Evolutionary conservation across 1,140 invertebrate genomes (phyloP).

Genomic region (Zaprionus ornatus): DNA sequence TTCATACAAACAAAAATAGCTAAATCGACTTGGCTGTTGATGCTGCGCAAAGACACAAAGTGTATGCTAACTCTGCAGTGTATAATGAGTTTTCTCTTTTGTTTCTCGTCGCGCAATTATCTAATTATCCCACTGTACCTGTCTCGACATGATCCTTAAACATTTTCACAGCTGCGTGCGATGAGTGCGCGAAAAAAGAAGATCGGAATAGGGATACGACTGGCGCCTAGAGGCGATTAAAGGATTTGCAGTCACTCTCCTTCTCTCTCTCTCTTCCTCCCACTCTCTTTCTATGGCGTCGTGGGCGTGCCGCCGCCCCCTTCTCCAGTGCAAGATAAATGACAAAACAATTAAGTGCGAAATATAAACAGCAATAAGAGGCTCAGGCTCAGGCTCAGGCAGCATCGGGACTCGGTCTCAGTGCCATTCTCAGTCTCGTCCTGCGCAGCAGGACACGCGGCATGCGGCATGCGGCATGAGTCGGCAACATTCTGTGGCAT

Average conservation of each 20-base stretch:
- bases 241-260: constrained; percentile 54
- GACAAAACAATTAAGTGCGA: constrained; percentile 83
- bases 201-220: background rate
- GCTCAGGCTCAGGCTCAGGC: background rate
- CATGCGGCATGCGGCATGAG: constrained; percentile 33
- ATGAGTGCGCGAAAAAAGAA: constrained; percentile 38
- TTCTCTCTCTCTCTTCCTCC: background rate
- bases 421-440: background rate
- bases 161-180: constrained; percentile 50
- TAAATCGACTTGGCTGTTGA: no score
- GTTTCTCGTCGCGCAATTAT: background rate
- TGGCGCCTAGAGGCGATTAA: constrained; percentile 70
- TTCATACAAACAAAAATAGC: no score
- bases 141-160: constrained; percentile 13
- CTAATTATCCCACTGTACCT: background rate
- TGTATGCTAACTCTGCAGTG: background rate
- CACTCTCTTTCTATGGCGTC: constrained; percentile 1
- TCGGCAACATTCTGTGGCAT: constrained; percentile 31
- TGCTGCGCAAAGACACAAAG: no score
- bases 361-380: constrained; percentile 75
- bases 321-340: constrained; percentile 67
- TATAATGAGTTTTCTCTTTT: background rate
- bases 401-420: background rate
- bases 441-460: constrained; percentile 38
- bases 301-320: constrained; percentile 23